A percentile compares a stretch with the other conserved stretches of the same genome.
phyloP scores from a whole-genome alignment of 2,888 invertebrate genomes.

The Phalera bucephala region DNA sequence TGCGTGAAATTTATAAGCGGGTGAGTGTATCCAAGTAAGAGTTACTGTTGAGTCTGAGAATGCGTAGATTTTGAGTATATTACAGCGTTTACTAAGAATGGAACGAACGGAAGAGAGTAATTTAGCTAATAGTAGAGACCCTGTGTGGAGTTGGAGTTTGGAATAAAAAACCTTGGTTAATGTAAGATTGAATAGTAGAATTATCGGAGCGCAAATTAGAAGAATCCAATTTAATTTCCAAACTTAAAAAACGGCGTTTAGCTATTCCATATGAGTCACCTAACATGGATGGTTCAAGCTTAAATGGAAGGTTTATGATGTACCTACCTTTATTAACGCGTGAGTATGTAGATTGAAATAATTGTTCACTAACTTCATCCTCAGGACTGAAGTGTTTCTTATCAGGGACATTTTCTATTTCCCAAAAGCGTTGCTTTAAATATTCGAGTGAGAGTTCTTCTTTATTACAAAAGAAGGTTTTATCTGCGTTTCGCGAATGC shows the following conservation, averaged over 20 bases:
- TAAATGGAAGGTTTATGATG: neutral
- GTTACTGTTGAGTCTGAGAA: slow-evolving; percentile 16
- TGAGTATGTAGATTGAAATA: neutral
- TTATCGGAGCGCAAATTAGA: neutral
- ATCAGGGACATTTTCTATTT: slow-evolving; percentile 5
- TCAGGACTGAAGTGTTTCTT: slow-evolving; percentile 8
- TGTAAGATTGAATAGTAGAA: no score
- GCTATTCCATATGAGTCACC: neutral
- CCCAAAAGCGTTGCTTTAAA: slow-evolving; percentile 9
- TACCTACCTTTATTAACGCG: neutral
- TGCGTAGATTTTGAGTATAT: neutral
- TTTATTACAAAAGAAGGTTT: neutral
- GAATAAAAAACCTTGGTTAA: no score
- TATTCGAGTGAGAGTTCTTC: slow-evolving; percentile 1
- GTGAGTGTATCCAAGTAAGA: slow-evolving; percentile 15
- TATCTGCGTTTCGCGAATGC: neutral
- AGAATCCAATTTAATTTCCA: slow-evolving; percentile 1
- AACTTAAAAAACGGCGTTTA: no score
- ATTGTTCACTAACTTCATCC: neutral
- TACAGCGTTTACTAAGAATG: neutral
- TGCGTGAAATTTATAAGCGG: slow-evolving; percentile 5
- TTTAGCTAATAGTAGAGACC: neutral
- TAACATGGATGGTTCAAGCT: neutral
- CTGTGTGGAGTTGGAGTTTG: neutral
- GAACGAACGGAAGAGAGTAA: neutral